phyloP scores from a whole-genome alignment of 1,140 invertebrate species.

The Ceratosolen fusciceps region DNA sequence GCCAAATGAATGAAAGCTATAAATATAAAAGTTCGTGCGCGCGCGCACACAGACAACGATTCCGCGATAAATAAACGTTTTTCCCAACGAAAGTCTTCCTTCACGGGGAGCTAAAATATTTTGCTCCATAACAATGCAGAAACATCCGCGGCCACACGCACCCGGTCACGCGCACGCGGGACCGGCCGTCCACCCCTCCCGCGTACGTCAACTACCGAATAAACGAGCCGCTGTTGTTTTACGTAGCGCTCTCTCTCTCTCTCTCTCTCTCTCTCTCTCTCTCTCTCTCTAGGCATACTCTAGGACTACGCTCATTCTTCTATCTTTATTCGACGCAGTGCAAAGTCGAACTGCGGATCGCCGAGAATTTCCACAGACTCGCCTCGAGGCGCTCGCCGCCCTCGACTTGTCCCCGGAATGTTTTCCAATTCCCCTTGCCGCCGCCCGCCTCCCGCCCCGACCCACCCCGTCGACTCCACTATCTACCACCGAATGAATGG shows the following conservation, averaged over 20 bases:
- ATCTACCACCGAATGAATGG: background rate
- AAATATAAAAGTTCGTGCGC: background rate
- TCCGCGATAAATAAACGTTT: conserved; percentile 6
- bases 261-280: background rate
- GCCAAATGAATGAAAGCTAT: background rate
- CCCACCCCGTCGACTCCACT: background rate
- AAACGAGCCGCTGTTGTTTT: conserved; percentile 15
- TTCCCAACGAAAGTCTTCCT: background rate
- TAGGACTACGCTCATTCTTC: background rate
- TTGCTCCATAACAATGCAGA: background rate
- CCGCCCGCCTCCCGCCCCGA: too few species aligned
- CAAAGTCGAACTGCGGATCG: background rate
- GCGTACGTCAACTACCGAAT: background rate
- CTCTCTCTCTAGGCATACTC: background rate
- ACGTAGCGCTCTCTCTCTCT: background rate
- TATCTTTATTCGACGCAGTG: background rate
- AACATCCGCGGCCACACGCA: background rate
- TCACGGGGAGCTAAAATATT: background rate
- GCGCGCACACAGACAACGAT: background rate
- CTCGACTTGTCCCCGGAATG: background rate
- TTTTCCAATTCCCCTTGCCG: conserved; percentile 1
- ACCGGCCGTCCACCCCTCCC: background rate
- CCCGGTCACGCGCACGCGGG: background rate
- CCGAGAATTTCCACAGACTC: background rate
- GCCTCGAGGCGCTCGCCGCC: background rate